Evolutionary conservation across 2,113 vertebrate genomes (phyloP), one percentile per base, ranked within the genome.

Genomic region (Oryzias javanicus): DNA sequence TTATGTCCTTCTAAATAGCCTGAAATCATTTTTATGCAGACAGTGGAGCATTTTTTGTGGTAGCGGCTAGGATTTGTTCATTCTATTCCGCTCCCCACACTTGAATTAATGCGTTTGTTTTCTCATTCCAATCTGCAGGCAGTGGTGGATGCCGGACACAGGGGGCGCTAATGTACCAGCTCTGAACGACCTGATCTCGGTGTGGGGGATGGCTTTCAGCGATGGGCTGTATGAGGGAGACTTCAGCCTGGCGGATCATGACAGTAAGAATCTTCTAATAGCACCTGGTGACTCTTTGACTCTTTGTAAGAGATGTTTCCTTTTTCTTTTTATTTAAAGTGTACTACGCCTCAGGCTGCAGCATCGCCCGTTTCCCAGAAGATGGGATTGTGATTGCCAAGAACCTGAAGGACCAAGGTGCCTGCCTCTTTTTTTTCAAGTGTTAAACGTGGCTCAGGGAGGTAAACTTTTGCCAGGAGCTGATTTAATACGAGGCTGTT

Each of bases 71-170:
- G 1, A 25, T 16, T 52, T 14, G 18, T 4, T 44, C 14, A 14
- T 18, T 14, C 1, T 35, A 2, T 42, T 24, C 17, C 29, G 4
- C 29, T 40, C 4, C 3, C 1, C 48, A 2, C 24, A 14, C 54
- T 54, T 17, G 25, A 58, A 25, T 18, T 4, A 24, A 15, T 54
- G 14, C 48, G 13, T 49, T 1, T n/a, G 14, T 60, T 50, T 16
- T 41, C 4, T 20, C 47, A 8, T 7, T 54, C 6, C 44, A 1
- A 35, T 66, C 55, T 84, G 6, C 70, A 99, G 97, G 62, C 98
- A 99, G 70, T 99, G 98, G 98, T 99, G 98, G 98, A 99, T 99
- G 98, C 98, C 97, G 0, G 98, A 99, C 82, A 99, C 98, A 3
- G 98, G 98, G 76, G 98, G 98, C 42, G 96, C 97, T 44, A 99